phyloP scores from a whole-genome alignment of 2,888 invertebrate genomes.

The Melolontha melolontha region DNA sequence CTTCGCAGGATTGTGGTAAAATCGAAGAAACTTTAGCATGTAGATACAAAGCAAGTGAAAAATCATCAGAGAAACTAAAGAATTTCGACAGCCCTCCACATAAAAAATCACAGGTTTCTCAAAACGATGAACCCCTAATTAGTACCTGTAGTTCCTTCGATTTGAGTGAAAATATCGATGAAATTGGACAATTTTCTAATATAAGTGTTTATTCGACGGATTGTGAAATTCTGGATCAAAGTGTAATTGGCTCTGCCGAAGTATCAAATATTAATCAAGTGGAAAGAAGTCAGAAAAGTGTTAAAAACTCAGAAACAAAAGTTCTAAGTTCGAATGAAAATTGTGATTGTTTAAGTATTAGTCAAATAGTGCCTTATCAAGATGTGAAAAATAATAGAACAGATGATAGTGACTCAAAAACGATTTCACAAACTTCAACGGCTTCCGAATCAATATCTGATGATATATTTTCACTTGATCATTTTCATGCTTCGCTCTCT shows the following conservation, averaged over 20 bases:
- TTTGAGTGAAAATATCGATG: not conserved
- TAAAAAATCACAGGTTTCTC: not conserved
- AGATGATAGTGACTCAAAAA: conserved; percentile 11
- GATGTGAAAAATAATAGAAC: conserved; percentile 6
- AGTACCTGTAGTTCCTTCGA: not conserved
- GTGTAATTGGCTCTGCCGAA: not conserved
- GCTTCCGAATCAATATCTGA: conserved; percentile 23
- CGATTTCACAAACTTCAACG: not conserved
- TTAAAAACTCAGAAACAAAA: not conserved
- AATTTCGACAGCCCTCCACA: no score
- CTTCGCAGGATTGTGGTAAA: conserved; percentile 44
- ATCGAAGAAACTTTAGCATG: conserved; percentile 53
- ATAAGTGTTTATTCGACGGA: not conserved
- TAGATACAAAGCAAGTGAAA: conserved; percentile 39
- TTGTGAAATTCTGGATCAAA: conserved; percentile 4
- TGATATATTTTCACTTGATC: conserved; percentile 45
- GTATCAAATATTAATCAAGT: not conserved
- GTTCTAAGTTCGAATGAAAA: not conserved
- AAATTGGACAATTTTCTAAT: not conserved
- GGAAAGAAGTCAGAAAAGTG: not conserved
- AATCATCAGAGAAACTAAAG: not conserved
- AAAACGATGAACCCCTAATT: conserved; percentile 5
- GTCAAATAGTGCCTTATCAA: no score
- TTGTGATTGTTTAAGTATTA: not conserved
- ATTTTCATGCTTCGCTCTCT: conserved; percentile 43